Evolutionary conservation across 2,113 vertebrate genomes (phyloP), one percentile per base, ranked within the genome.

Genomic region (Lycaon pictus): DNA sequence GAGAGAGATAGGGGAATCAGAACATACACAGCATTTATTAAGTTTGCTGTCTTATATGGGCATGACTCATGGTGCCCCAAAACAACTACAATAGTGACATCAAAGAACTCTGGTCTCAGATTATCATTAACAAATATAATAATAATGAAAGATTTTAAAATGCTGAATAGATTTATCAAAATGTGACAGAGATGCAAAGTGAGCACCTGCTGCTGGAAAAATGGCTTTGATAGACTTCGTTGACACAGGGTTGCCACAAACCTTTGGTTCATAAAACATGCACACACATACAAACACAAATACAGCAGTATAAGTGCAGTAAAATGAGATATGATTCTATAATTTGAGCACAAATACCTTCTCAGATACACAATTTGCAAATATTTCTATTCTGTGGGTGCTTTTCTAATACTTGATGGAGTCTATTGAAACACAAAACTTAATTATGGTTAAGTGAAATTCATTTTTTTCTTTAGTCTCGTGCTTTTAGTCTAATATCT

Each of bases 341-440:
- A 60, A 56, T 94, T n/a, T 93, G 17, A 35, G 3, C 29, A 76
- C 4, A 90, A 60, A 55, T 95, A 23, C 8, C 1, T 7, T 95
- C 63, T 60, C 58, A 85, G 27, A 63, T 76, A 72, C 0, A 22
- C 60, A 51, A 94, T 90, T 79, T 90, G 11, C 35, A 94, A 72
- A 48, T n/a, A 79, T 67, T 77, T 92, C 62, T 17, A 48, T 88
- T 96, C 7, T 93, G 9, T 60, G 4, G 12, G 32, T 95, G 11
- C 20, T 72, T 90, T 96, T 86, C 11, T 72, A 4, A 89, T 85
- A 32, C 23, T 65, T 94, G 55, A 89, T 91, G 15, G 69, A 67
- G 86, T 84, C 15, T 23, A 92, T 95, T 90, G 90, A 97, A 94
- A 56, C 81, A 63, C 48, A 83, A 79, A 67, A 29, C 1, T 97